Base-by-base conservation (phyloP, 2,113 vertebrate genomes). In the Limnothrissa miodon region DNA sequence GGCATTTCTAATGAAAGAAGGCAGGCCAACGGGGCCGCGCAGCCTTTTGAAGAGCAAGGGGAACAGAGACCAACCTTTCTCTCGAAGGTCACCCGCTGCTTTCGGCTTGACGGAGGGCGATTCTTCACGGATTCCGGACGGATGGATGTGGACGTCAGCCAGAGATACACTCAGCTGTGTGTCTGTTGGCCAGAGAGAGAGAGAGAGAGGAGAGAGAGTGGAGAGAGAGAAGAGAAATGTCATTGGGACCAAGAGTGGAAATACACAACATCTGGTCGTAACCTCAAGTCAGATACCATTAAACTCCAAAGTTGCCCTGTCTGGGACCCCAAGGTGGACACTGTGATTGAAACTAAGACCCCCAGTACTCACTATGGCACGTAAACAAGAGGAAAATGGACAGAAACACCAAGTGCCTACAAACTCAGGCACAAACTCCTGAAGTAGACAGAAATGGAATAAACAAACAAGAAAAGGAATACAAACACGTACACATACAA, bases 31-130 rank as follows among this genome's bases (percentile, higher is more conserved):
- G 36, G 45, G 51, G 66, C 80, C 21, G 23, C 59, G 39, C 19
- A 62, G 21, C 78, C 80, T 80, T 87, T 89, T 88, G 59, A 82
- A 78, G 33, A 74, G 62, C 39, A 59, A 86, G 45, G 45, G 78
- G 78, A 89, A 86, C 9, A 87, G 86, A 84, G 79, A 89, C 89
- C 90, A 78, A 93, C 90, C 92, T 92, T 93, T 89, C 85, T n/a
- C 33, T 91, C 79, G 81, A 78, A 74, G 66, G 29, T 74, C 7
- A 80, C 48, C 82, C 82, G 70, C 85, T 83, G 82, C 85, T 81
- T 56, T 74, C 13, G 66, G 13, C 66, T 74, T 11, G 29, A 39
- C 29, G 13, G 13, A 36, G 66, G 66, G 33, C 66, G 66, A 74
- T 74, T 74, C 33, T 74, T 74, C 66, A 74, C 66, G 13, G 66